Base-by-base conservation (phyloP, 1,140 invertebrate species). In the Ceratina australensis region DNA sequence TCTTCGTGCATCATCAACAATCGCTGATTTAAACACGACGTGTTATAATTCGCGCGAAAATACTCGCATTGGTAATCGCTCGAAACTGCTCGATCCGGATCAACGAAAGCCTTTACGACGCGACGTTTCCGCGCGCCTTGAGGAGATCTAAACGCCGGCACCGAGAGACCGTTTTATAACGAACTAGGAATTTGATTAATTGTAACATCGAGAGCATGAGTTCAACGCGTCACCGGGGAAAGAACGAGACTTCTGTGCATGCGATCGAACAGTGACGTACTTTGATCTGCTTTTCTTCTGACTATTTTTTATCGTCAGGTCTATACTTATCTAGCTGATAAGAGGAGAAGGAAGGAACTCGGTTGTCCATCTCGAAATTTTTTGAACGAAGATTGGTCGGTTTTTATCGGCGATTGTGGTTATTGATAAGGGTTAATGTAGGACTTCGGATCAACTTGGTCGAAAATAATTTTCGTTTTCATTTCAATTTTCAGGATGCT, bases 261-360 rank as follows among this genome's bases (percentile, higher is more conserved):
- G 60, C 26, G 18, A 42, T 63, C 60, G 13, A 18, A 52, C 50
- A 42, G 26, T 59, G 20, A 22, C n/a, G 20, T 22, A 26, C 57
- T 24, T 28, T 24, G 26, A 33, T 63, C 60, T 42, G n/a, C 60
- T 61, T 74, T 71, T 56, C 68, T 74, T 72, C 72, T 20, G 15
- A 52, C 50, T 1, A 52, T 18, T 52, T 52, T n/a, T 52, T n/a
- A 42, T 42, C 18, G 16, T 20, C 18, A 26, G 15, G 7, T n/a
- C 18, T 20, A 42, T 63, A 0, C n/a, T 42, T 63, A 63, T 63
- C n/a, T 42, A 13, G 18, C 22, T 7, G 61, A 63, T 20, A 63
- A 66, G 16, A 60, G 15, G 3, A 68, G 50, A 56, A n/a, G 26
- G 26, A 28, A 28, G 26, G 18, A 24, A 1, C 33, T 52, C 50